Evolutionary conservation across 1,140 invertebrate species (phyloP).

Genomic region (Chironomus striatipennis): DNA sequence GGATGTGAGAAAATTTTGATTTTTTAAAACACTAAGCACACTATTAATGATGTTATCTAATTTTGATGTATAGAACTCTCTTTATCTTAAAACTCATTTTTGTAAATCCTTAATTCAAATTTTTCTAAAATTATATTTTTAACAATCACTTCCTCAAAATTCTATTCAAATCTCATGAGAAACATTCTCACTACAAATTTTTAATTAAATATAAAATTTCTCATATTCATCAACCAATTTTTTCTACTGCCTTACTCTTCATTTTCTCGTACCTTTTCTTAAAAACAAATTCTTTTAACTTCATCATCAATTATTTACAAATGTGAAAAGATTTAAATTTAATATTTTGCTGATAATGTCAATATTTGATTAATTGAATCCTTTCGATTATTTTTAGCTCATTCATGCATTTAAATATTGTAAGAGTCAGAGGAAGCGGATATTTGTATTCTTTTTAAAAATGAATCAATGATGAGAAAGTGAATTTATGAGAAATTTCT

Average conservation of each 20-base stretch:
- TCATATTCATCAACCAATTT: neutral
- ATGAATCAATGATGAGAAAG: neutral
- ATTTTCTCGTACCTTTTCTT: neutral
- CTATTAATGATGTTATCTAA: too few relatives aligned
- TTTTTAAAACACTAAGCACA: too few relatives aligned
- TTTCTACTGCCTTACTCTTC: neutral
- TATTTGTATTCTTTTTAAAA: neutral
- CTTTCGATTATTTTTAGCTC: neutral
- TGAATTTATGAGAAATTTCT: neutral
- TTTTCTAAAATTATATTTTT: too few relatives aligned
- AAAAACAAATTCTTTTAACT: too few relatives aligned
- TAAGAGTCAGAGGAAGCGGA: neutral
- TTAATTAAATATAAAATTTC: neutral
- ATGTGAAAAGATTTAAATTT: neutral
- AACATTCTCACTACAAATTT: too few relatives aligned
- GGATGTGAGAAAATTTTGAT: too few relatives aligned
- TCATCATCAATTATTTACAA: neutral
- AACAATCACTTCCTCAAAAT: too few relatives aligned
- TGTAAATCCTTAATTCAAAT: too few relatives aligned
- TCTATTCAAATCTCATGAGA: too few relatives aligned
- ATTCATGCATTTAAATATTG: too few relatives aligned
- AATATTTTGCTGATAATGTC: constrained; percentile 4
- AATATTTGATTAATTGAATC: constrained; percentile 10
- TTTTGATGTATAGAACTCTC: too few relatives aligned
- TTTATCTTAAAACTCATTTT: too few relatives aligned